These are phyloP conservation scores for Osmerus eperlanus DNA, from an alignment of 2,113 vertebrate genomes.

Conservation along the genomic window DNA sequence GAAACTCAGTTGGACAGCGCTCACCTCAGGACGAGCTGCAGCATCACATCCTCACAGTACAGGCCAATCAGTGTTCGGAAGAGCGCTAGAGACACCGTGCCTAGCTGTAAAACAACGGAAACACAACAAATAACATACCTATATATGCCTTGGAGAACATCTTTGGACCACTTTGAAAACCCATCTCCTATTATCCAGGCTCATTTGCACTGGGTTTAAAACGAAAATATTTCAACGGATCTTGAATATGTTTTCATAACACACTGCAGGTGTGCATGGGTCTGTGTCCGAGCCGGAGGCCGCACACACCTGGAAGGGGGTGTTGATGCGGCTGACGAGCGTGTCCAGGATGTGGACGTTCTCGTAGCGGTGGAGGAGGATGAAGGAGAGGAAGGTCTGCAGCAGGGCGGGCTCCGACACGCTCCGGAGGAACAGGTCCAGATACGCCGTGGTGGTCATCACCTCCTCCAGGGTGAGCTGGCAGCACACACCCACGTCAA, in stretches of 20 bases:
- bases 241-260: background rate
- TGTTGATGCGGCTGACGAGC: conserved; percentile 94
- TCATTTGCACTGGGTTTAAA: too few species aligned
- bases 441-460: conserved; percentile 94
- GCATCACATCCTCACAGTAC: conserved; percentile 96
- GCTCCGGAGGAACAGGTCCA: conserved; percentile 91
- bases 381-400: conserved; percentile 93
- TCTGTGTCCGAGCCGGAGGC: background rate
- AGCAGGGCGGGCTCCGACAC: conserved; percentile 88
- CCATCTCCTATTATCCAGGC: too few species aligned
- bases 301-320: conserved; percentile 84
- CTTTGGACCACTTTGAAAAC: too few species aligned
- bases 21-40: conserved; percentile 92
- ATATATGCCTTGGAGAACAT: too few species aligned
- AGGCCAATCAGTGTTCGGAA: conserved; percentile 92
- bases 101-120: conserved; percentile 74
- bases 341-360: conserved; percentile 92
- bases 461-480: conserved; percentile 95
- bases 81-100: conserved; percentile 89
- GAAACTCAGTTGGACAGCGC: background rate
- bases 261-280: background rate
- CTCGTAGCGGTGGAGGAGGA: conserved; percentile 89
- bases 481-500: background rate
- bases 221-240: too few species aligned
- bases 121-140: background rate